phyloP scores from a whole-genome alignment of 2,113 vertebrate species.

The Xiphophorus hellerii region DNA sequence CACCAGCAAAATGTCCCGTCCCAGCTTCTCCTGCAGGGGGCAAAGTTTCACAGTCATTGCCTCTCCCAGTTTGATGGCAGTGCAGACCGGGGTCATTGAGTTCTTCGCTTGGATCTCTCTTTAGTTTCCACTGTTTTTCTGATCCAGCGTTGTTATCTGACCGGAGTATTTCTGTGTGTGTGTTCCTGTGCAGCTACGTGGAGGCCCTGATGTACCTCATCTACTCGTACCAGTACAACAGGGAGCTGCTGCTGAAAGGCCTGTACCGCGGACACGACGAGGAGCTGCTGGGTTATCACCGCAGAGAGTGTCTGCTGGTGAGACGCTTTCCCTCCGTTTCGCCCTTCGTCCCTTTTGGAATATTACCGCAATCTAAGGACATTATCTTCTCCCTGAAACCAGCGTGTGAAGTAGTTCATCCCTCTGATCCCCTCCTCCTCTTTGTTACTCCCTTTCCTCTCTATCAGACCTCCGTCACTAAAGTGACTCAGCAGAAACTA shows the following conservation, averaged over 20 bases:
- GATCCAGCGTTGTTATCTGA: conserved; percentile 29
- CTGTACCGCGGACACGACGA: conserved; percentile 90
- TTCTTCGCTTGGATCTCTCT: conserved; percentile 27
- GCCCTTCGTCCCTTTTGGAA: neutral
- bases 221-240: conserved; percentile 95
- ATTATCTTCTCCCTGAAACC: neutral
- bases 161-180: conserved; percentile 14
- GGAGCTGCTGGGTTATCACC: conserved; percentile 90
- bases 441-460: conserved; percentile 46
- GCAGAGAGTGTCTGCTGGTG: conserved; percentile 95
- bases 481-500: conserved; percentile 63
- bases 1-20: neutral
- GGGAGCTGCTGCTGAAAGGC: conserved; percentile 92
- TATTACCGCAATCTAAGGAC: neutral
- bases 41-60: conserved; percentile 39
- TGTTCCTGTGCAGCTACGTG: conserved; percentile 84
- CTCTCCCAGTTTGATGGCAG: neutral
- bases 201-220: conserved; percentile 95
- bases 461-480: conserved; percentile 42
- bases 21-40: conserved; percentile 66
- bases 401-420: conserved; percentile 19
- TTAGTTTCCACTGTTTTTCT: conserved; percentile 25
- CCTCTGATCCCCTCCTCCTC: conserved; percentile 17
- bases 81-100: conserved; percentile 45
- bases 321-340: conserved; percentile 56